Percentiles rank a stretch among this genome's conserved stretches.
phyloP scores from a whole-genome alignment of 2,113 vertebrate genomes.

The Indri indri region DNA sequence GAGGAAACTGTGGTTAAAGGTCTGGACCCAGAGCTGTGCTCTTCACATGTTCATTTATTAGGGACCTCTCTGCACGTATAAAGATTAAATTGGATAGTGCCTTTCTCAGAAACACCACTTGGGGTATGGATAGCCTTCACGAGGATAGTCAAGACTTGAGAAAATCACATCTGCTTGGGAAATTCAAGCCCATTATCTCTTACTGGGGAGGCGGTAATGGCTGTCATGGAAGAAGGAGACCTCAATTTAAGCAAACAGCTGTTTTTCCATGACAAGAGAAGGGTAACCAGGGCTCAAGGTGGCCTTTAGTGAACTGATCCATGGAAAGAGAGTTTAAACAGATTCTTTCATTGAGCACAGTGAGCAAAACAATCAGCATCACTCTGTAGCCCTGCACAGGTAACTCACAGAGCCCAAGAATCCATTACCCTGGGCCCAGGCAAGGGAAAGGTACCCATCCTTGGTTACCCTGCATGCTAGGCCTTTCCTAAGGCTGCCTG shows the following conservation, averaged over 20 bases:
- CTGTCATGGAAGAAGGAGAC: constrained; percentile 62
- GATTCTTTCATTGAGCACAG: constrained; percentile 34
- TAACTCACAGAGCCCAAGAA: not conserved
- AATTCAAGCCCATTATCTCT: constrained; percentile 48
- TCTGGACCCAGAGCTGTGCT: not conserved
- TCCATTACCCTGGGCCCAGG: not conserved
- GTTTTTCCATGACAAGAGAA: constrained; percentile 60
- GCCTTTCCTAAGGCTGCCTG: not conserved
- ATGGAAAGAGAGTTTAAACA: not conserved
- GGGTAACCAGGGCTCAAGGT: constrained; percentile 56
- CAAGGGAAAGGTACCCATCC: not conserved
- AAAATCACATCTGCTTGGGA: not conserved
- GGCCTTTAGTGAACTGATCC: constrained; percentile 65
- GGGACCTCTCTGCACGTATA: not conserved
- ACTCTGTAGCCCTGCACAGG: not conserved
- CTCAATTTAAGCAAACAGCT: constrained; percentile 69
- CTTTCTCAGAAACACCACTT: not conserved
- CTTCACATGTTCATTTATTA: not conserved
- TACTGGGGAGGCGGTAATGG: constrained; percentile 22
- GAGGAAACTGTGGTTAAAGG: not conserved
- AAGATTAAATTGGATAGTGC: not conserved
- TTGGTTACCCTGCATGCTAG: not conserved
- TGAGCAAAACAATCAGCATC: not conserved
- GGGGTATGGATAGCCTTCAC: not conserved
- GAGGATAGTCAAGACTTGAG: not conserved